A percentile compares a stretch with the other conserved stretches of the same genome.
Evolutionary conservation across 2,888 invertebrate species (phyloP).

Genomic region (Apomyelois bistriatella): DNA sequence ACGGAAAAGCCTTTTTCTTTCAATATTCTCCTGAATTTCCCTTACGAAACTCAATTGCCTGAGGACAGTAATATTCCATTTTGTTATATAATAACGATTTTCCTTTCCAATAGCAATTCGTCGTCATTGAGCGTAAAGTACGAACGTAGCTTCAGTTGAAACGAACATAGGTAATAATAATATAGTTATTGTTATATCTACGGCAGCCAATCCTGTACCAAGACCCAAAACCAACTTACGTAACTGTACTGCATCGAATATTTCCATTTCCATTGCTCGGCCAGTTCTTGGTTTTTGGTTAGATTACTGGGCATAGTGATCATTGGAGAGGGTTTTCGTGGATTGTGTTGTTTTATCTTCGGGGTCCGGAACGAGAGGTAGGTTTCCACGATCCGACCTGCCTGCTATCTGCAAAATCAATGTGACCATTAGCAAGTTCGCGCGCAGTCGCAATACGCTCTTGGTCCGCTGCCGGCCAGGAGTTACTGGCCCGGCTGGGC

Average conservation of each 20-base stretch:
- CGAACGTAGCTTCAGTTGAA: constrained; percentile 55
- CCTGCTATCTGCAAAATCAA: constrained; percentile 80
- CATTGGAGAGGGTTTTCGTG: constrained; percentile 37
- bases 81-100: constrained; percentile 62
- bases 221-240: constrained; percentile 24
- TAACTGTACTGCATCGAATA: constrained; percentile 26
- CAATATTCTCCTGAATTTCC: constrained; percentile 52
- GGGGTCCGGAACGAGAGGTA: constrained; percentile 52
- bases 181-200: constrained; percentile 70
- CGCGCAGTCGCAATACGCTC: constrained; percentile 76
- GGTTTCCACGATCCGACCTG: constrained; percentile 73
- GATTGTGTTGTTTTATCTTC: constrained; percentile 33
- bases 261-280: constrained; percentile 44
- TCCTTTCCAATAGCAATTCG: constrained; percentile 63
- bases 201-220: constrained; percentile 45
- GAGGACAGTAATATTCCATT: constrained; percentile 55
- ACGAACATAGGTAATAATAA: constrained; percentile 66
- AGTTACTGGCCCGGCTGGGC: constrained; percentile 42
- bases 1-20: constrained; percentile 54
- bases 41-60: constrained; percentile 55
- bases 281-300: constrained; percentile 25
- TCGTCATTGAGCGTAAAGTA: constrained; percentile 67
- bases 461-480: constrained; percentile 61
- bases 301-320: constrained; percentile 24
- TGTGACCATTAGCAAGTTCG: constrained; percentile 78